phyloP scores from a whole-genome alignment of 1,140 invertebrate species.

The Druon quercuslanigerum region DNA sequence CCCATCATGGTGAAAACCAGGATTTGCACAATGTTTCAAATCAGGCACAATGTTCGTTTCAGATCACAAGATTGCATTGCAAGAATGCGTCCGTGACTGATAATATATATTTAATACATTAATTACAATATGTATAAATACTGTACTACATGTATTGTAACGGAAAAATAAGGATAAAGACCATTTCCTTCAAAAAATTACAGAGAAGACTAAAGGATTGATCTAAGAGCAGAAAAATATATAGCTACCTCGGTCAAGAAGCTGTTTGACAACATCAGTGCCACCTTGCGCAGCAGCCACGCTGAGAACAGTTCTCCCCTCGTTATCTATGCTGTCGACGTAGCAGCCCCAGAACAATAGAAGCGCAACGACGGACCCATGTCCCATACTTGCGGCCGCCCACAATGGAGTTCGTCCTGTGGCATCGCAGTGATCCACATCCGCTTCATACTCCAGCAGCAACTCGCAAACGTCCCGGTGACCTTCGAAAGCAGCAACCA shows the following conservation, averaged over 20 bases:
- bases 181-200: too few species aligned
- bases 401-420: conserved; percentile 87
- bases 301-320: conserved; percentile 91
- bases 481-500: conserved; percentile 96
- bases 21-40: too few species aligned
- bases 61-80: too few species aligned
- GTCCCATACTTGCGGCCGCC: conserved; percentile 91
- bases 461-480: conserved; percentile 90
- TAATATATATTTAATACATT: too few species aligned
- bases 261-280: conserved; percentile 88
- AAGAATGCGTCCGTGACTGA: too few species aligned
- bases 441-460: conserved; percentile 89
- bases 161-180: too few species aligned
- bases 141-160: too few species aligned
- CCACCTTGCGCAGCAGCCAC: conserved; percentile 91
- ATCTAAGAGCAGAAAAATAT: background rate
- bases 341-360: conserved; percentile 93
- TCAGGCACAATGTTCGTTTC: too few species aligned
- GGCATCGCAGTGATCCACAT: conserved; percentile 89
- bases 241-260: conserved; percentile 85
- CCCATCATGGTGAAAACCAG: too few species aligned
- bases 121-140: too few species aligned
- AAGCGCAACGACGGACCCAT: conserved; percentile 86
- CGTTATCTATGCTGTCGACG: conserved; percentile 91
- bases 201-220: too few species aligned